Evolutionary conservation across 2,113 vertebrate genomes (phyloP).

Genomic region (Oreochromis aureus): DNA sequence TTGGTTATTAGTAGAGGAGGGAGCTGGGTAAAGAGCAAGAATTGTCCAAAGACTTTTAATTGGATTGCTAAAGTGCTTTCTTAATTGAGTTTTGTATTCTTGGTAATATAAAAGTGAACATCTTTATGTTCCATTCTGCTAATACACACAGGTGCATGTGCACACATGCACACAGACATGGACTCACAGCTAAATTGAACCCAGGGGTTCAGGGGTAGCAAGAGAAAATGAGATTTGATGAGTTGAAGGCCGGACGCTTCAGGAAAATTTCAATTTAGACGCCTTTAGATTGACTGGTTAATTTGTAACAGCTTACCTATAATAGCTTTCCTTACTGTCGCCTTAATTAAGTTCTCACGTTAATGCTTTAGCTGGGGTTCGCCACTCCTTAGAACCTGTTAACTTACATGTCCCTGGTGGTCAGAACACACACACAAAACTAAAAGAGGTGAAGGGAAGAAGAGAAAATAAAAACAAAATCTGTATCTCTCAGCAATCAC

Average conservation of each 20-base stretch:
- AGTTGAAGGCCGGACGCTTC: constrained; percentile 59
- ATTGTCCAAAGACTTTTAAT: constrained; percentile 74
- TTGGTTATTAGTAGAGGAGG: constrained; percentile 60
- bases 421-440: constrained; percentile 12
- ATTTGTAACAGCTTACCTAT: constrained; percentile 67
- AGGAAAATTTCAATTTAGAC: constrained; percentile 70
- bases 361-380: constrained; percentile 58
- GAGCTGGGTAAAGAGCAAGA: constrained; percentile 31
- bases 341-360: constrained; percentile 71
- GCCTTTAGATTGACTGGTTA: constrained; percentile 65
- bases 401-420: constrained; percentile 56
- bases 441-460: neutral
- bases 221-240: constrained; percentile 60
- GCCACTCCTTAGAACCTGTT: constrained; percentile 53
- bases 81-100: constrained; percentile 69
- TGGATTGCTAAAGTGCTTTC: constrained; percentile 67
- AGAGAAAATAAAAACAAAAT: constrained; percentile 15
- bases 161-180: neutral
- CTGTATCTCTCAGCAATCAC: neutral
- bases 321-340: constrained; percentile 71
- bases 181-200: constrained; percentile 60
- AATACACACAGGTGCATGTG: constrained; percentile 21
- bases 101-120: constrained; percentile 63
- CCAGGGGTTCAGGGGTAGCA: constrained; percentile 64
- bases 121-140: constrained; percentile 50